phyloP scores from a whole-genome alignment of 2,113 vertebrate species.

The Vimba vimba region DNA sequence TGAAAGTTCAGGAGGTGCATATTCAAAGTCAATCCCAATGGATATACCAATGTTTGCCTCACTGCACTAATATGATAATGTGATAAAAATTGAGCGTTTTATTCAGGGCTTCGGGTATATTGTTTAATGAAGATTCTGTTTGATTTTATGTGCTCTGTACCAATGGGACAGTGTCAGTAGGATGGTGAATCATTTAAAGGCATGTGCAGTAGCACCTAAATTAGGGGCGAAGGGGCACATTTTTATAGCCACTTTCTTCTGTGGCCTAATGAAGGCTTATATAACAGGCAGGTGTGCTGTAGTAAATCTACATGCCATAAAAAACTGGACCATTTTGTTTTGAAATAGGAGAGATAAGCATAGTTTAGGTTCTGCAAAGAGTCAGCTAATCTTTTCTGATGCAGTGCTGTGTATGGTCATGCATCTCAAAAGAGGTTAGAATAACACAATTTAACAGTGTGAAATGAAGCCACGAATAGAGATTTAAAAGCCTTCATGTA shows the following conservation, averaged over 20 bases:
- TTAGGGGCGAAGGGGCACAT: not conserved
- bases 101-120: not conserved
- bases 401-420: not conserved
- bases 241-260: not conserved
- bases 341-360: not conserved
- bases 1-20: not conserved
- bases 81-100: not conserved
- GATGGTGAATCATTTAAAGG: not conserved
- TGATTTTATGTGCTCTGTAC: not conserved
- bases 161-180: not conserved
- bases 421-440: not conserved
- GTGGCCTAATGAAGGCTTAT: not conserved
- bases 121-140: constrained; percentile 1
- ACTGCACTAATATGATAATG: not conserved
- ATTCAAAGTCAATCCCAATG: not conserved
- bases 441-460: not conserved
- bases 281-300: not conserved
- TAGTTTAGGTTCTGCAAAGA: not conserved
- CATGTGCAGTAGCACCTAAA: not conserved
- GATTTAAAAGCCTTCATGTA: not conserved
- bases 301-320: too few relatives aligned
- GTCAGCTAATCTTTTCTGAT: not conserved
- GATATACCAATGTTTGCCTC: not conserved
- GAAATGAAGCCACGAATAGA: not conserved
- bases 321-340: not conserved